These are phyloP conservation scores for Drepanosiphum platanoidis DNA, from an alignment of 2,888 invertebrate species.

Conservation along the genomic window DNA sequence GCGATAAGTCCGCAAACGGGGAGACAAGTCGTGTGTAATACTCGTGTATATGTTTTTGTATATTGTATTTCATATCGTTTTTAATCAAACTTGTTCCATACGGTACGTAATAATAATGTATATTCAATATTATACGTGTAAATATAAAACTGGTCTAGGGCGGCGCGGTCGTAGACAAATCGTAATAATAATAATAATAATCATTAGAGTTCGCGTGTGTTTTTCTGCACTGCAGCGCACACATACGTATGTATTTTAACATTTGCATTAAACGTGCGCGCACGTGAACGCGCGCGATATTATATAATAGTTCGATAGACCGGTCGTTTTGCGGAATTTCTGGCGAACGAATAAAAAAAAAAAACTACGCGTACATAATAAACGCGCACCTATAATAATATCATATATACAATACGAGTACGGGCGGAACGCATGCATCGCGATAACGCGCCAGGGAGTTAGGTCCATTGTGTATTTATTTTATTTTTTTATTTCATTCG, in stretches of 20 bases:
- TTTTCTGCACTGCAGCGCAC: too few relatives aligned
- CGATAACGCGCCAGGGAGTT: not conserved
- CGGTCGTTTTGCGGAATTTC: constrained; percentile 23
- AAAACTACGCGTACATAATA: not conserved
- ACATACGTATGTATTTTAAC: not conserved
- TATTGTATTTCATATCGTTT: not conserved
- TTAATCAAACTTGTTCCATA: too few relatives aligned
- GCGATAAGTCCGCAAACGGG: not conserved
- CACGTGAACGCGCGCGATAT: not conserved
- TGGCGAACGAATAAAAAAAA: constrained; percentile 6
- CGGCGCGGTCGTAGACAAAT: too few relatives aligned
- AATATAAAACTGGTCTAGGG: too few relatives aligned
- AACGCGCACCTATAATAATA: too few relatives aligned
- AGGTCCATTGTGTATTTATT: constrained; percentile 36
- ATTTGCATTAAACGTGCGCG: not conserved
- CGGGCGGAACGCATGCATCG: too few relatives aligned
- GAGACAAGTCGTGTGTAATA: not conserved
- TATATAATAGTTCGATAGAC: not conserved
- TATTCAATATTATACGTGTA: too few relatives aligned
- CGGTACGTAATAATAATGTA: not conserved
- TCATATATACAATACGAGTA: too few relatives aligned
- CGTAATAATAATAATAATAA: too few relatives aligned
- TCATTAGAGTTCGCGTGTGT: too few relatives aligned
- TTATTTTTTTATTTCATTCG: not conserved
- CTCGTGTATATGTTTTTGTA: too few relatives aligned